phyloP scores from a whole-genome alignment of 2,113 vertebrate genomes.

The Catharus minimus region DNA sequence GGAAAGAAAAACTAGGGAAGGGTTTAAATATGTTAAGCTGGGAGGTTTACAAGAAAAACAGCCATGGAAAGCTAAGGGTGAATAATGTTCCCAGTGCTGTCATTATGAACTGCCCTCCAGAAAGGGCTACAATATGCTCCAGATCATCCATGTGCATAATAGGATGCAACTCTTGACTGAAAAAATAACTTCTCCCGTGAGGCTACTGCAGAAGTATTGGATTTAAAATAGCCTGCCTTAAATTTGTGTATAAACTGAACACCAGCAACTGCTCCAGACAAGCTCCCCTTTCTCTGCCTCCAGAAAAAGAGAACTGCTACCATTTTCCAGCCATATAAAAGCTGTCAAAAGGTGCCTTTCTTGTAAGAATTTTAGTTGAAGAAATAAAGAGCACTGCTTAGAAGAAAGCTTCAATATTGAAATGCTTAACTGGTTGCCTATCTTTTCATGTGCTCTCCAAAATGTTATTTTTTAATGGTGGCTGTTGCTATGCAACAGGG shows the following conservation, averaged over 20 bases:
- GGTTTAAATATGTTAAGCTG: neutral
- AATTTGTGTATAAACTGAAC: neutral
- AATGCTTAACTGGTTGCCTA: neutral
- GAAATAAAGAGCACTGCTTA: neutral
- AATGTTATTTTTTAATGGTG: constrained; percentile 25
- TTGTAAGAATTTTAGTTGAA: neutral
- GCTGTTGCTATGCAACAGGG: constrained; percentile 51
- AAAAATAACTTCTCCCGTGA: constrained; percentile 11
- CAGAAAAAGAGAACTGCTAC: neutral
- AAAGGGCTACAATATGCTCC: neutral
- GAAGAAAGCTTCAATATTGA: neutral
- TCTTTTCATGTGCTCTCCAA: constrained; percentile 7
- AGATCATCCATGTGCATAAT: neutral
- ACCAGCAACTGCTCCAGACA: neutral
- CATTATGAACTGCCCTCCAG: constrained; percentile 16
- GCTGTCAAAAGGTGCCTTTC: neutral
- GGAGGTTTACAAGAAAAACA: neutral
- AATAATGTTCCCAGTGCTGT: neutral
- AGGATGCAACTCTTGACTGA: neutral
- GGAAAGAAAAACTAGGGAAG: neutral
- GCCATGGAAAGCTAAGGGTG: neutral
- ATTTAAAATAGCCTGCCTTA: neutral
- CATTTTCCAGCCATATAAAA: neutral
- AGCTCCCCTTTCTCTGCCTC: neutral
- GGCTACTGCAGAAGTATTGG: neutral